Percentiles rank a stretch among this genome's conserved stretches.
phyloP scores from a whole-genome alignment of 2,888 invertebrate species.

The Volucella inflata region DNA sequence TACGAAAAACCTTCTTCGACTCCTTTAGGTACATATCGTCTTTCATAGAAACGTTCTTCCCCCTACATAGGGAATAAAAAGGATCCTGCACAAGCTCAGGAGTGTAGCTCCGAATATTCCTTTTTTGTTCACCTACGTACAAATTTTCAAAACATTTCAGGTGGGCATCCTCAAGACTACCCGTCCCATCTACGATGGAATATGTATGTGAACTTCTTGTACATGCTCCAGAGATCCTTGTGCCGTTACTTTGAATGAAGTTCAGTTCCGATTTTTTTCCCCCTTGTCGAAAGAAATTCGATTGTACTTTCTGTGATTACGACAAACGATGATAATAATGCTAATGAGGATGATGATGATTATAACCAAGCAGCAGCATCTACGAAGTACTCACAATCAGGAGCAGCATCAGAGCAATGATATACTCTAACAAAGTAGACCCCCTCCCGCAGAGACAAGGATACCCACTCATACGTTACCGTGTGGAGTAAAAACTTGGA shows the following conservation, averaged over 20 bases:
- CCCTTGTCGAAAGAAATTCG: neutral
- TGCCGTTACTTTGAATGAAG: neutral
- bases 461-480: no score
- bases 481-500: no score
- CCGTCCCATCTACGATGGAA: neutral
- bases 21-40: neutral
- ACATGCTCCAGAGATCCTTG: neutral
- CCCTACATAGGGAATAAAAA: neutral
- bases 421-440: no score
- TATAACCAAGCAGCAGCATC: constrained; percentile 24
- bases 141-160: constrained; percentile 1
- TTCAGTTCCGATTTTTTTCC: neutral
- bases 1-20: neutral
- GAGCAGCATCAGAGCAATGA: no score
- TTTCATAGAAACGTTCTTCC: neutral
- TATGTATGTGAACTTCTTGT: neutral
- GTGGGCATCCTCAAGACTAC: neutral
- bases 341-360: constrained; percentile 55
- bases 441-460: no score
- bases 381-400: no score
- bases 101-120: neutral
- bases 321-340: constrained; percentile 18
- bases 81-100: neutral
- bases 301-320: neutral
- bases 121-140: neutral